phyloP scores from a whole-genome alignment of 1,140 invertebrate genomes.

The Caerostris darwini region DNA sequence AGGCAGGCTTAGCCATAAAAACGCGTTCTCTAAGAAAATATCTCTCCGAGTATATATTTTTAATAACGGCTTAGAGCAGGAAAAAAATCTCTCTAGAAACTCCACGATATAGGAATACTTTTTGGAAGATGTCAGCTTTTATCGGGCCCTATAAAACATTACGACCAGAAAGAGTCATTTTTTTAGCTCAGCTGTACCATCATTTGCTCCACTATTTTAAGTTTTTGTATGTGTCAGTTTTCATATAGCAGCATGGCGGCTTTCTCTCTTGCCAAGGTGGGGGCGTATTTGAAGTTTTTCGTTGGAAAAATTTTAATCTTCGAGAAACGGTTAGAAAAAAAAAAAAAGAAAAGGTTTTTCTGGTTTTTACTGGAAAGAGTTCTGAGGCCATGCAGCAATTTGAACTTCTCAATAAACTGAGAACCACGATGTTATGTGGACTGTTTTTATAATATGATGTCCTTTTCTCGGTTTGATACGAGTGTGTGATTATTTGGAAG shows the following conservation, averaged over 20 bases:
- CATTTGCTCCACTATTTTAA: conserved; percentile 58
- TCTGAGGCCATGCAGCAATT: neutral
- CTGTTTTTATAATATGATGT: neutral
- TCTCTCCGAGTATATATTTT: conserved; percentile 66
- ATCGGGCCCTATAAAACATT: conserved; percentile 75
- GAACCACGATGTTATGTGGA: conserved; percentile 1
- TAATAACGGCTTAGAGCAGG: conserved; percentile 65
- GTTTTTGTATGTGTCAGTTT: conserved; percentile 74
- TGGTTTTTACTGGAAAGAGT: neutral
- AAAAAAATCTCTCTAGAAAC: conserved; percentile 59
- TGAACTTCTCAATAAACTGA: conserved; percentile 9
- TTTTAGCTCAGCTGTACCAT: neutral
- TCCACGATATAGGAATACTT: conserved; percentile 25
- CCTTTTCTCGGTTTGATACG: neutral
- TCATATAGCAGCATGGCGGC: conserved; percentile 10
- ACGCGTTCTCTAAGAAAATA: conserved; percentile 60
- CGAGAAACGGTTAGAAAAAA: neutral
- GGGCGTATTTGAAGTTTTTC: conserved; percentile 16
- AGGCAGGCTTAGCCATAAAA: conserved; percentile 44
- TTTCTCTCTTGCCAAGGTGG: neutral
- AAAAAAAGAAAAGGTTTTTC: neutral
- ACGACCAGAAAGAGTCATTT: conserved; percentile 62
- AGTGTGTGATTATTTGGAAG: neutral
- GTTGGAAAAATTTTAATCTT: conserved; percentile 60
- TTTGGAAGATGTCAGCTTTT: conserved; percentile 69